A percentile compares a stretch with the other conserved stretches of the same genome.
Conservation (phyloP, 2,888 invertebrate species). For the Folsomia candida region DNA sequence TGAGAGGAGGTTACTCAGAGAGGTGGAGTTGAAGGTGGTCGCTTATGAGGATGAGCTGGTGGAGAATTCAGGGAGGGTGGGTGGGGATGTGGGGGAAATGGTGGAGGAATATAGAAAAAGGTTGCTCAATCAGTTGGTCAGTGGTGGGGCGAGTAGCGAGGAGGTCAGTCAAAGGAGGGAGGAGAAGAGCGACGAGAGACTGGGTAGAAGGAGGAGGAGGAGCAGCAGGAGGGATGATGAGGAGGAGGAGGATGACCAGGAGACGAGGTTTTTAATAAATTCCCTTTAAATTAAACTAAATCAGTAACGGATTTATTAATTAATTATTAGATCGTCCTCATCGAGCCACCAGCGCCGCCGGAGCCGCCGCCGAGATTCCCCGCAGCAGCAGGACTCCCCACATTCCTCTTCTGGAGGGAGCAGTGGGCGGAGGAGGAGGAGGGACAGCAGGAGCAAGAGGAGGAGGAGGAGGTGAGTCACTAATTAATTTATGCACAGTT, state of each 20-base stretch:
- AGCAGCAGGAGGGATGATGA: constrained; percentile 11
- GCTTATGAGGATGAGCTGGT: constrained; percentile 95
- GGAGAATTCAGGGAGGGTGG: constrained; percentile 72
- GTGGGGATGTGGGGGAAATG: constrained; percentile 75
- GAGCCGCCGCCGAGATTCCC: neutral
- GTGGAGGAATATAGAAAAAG: constrained; percentile 87
- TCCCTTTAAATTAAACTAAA: no score
- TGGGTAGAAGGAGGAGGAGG: neutral
- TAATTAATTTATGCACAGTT: no score
- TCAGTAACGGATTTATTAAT: no score
- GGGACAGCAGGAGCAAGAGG: neutral
- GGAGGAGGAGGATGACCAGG: constrained; percentile 15
- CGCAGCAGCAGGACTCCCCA: neutral
- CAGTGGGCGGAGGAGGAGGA: neutral
- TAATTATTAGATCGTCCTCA: no score
- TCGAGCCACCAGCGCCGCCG: neutral
- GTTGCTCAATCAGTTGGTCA: constrained; percentile 60
- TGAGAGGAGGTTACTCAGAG: constrained; percentile 61
- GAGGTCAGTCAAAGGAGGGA: no score
- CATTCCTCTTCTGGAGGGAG: neutral
- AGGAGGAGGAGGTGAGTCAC: no score
- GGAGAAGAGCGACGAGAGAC: constrained; percentile 3
- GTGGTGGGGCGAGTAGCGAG: constrained; percentile 68
- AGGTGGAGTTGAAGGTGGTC: constrained; percentile 92
- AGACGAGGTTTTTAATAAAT: no score